These are phyloP conservation scores for Rotaria sp. DNA, from an alignment of 2,888 invertebrate genomes.

Conservation along the genomic window DNA sequence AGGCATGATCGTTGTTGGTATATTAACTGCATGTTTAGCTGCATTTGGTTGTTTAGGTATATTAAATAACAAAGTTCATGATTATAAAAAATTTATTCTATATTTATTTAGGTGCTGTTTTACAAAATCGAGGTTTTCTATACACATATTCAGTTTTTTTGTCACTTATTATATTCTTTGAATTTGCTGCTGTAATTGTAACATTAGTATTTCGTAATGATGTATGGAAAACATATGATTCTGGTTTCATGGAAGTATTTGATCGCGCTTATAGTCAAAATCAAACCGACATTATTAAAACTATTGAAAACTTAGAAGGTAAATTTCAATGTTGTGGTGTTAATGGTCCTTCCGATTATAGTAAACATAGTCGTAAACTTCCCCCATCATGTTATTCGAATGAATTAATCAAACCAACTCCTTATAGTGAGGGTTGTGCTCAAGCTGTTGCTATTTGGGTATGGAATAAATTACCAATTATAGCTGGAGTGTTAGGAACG, in stretches of 20 bases:
- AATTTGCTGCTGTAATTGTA: not conserved
- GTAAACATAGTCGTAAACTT: not conserved
- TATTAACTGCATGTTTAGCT: not conserved
- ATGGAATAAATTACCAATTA: not conserved
- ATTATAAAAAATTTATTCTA: not conserved
- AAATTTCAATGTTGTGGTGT: not conserved
- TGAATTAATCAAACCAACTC: fast-evolving
- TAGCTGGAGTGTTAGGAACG: not conserved
- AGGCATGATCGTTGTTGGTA: not conserved
- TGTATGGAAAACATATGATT: not conserved
- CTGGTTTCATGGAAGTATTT: not conserved
- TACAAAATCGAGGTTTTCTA: not conserved
- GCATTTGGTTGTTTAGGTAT: not conserved
- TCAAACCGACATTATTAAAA: not conserved
- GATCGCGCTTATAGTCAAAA: not conserved
- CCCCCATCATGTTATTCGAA: not conserved
- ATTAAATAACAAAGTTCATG: not conserved
- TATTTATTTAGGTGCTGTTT: not conserved
- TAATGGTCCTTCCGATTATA: not conserved
- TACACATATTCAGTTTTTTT: not conserved
- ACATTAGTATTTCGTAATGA: not conserved
- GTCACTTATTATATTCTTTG: not conserved
- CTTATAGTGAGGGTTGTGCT: not conserved
- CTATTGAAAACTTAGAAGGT: not conserved
- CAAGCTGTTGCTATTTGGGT: not conserved